Conservation (phyloP, 2,888 invertebrate genomes). For the Papilio elwesi region DNA sequence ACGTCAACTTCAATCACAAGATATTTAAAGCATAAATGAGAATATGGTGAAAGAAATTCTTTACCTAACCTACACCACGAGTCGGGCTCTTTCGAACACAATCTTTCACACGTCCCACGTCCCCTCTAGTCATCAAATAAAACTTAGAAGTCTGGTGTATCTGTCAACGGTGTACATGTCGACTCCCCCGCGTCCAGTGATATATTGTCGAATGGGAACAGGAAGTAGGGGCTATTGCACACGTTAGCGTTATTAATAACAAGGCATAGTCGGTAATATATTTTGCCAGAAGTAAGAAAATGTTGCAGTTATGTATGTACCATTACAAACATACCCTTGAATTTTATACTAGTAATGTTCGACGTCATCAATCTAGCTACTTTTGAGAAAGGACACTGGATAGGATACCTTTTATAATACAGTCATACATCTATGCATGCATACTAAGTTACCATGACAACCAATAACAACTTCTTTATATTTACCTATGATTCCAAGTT, state of each 20-base stretch:
- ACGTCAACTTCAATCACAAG: background rate
- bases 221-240: slow-evolving; percentile 54
- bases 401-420: too few relatives aligned
- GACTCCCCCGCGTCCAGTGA: slow-evolving; percentile 50
- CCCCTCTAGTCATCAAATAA: slow-evolving; percentile 64
- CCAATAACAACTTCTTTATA: too few relatives aligned
- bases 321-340: background rate
- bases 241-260: slow-evolving; percentile 34
- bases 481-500: too few relatives aligned
- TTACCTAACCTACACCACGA: slow-evolving; percentile 12
- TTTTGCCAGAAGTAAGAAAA: slow-evolving; percentile 13
- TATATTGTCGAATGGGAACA: slow-evolving; percentile 58
- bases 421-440: too few relatives aligned
- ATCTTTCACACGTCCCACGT: slow-evolving; percentile 44
- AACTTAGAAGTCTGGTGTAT: slow-evolving; percentile 63
- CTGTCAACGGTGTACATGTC: slow-evolving; percentile 64
- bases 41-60: slow-evolving; percentile 13
- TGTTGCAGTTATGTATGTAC: background rate
- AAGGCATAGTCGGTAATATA: slow-evolving; percentile 3
- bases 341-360: too few relatives aligned
- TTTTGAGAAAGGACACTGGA: too few relatives aligned
- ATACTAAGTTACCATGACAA: too few relatives aligned
- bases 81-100: slow-evolving; percentile 19
- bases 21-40: background rate
- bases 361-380: too few relatives aligned